Evolutionary conservation across 2,888 invertebrate species (phyloP).

Genomic region (Zygogramma bicolorata): DNA sequence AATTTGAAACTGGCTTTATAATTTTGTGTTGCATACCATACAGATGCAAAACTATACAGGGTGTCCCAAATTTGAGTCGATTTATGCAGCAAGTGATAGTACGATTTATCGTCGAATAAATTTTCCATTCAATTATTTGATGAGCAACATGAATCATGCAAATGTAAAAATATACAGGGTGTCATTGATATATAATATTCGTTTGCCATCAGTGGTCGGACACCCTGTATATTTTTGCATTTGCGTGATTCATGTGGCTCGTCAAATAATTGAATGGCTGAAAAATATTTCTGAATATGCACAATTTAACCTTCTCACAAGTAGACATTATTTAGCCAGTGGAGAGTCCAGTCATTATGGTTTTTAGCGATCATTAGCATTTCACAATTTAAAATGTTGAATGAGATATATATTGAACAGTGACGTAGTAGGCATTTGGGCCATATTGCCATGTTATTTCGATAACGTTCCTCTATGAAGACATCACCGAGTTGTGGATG

Average conservation of each 20-base stretch:
- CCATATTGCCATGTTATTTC: too few species aligned
- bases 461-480: too few species aligned
- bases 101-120: too few species aligned
- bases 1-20: not conserved
- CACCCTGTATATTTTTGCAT: conserved; percentile 21
- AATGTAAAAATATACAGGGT: conserved; percentile 18
- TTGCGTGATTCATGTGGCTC: conserved; percentile 2
- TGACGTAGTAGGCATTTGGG: too few species aligned
- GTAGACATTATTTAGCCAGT: not conserved
- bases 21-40: not conserved
- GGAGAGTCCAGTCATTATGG: too few species aligned
- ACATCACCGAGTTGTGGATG: not conserved
- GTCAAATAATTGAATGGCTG: not conserved
- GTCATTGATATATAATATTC: not conserved
- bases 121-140: not conserved
- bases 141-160: conserved; percentile 1
- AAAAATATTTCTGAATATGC: not conserved
- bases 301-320: not conserved
- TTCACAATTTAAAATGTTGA: too few species aligned
- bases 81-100: too few species aligned
- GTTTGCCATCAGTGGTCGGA: not conserved
- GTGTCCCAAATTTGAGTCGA: not conserved
- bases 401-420: too few species aligned
- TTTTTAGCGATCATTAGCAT: too few species aligned
- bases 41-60: conserved; percentile 17